phyloP scores from a whole-genome alignment of 2,888 invertebrate genomes.

The Lasius fuliginosus region DNA sequence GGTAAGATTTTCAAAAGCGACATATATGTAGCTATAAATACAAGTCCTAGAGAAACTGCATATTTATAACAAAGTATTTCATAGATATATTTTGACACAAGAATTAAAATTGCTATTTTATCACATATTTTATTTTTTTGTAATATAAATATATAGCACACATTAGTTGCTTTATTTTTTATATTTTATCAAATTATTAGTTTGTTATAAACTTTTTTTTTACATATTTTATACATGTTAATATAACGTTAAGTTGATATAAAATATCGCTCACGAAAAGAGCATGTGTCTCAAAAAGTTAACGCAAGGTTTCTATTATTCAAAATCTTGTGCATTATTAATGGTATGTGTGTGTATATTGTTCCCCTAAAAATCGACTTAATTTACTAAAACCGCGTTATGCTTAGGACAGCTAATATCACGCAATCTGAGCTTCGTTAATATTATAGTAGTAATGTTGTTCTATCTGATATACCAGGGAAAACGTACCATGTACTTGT shows the following conservation, averaged over 20 bases:
- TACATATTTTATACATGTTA: neutral
- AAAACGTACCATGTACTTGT: neutral
- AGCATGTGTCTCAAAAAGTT: neutral
- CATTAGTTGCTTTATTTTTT: neutral
- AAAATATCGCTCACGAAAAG: neutral
- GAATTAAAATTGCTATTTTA: neutral
- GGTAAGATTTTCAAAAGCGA: slow-evolving; percentile 77
- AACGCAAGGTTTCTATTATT: slow-evolving; percentile 9
- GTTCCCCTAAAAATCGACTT: slow-evolving; percentile 16
- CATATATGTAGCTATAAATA: slow-evolving; percentile 60
- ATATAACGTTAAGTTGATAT: neutral
- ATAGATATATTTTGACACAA: neutral
- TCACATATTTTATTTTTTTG: neutral
- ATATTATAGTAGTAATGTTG: slow-evolving; percentile 19
- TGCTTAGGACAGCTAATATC: neutral
- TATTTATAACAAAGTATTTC: neutral
- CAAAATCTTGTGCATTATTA: slow-evolving; percentile 32
- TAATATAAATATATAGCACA: neutral
- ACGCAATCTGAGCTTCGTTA: slow-evolving; percentile 39
- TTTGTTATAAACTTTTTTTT: neutral
- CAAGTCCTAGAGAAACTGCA: neutral
- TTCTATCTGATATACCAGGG: slow-evolving; percentile 11
- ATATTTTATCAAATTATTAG: neutral
- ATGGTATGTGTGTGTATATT: neutral
- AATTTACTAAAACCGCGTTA: slow-evolving; percentile 44